A percentile compares a stretch with the other conserved stretches of the same genome.
phyloP scores from a whole-genome alignment of 2,113 vertebrate genomes.

The Prinia subflava region DNA sequence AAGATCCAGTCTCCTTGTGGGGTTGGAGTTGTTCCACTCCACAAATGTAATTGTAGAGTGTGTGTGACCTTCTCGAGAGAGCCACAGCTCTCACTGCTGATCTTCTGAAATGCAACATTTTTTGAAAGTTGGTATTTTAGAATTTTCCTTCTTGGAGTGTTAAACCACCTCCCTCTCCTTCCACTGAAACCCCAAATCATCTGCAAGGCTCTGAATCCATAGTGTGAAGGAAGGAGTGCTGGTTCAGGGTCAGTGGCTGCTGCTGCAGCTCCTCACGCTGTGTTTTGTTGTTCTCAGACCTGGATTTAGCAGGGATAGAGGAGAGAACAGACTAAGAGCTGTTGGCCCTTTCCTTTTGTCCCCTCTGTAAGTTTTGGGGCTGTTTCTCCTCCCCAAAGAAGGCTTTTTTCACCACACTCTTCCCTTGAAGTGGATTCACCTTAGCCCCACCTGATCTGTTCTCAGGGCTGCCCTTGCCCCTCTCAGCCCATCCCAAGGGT shows the following conservation, averaged over 20 bases:
- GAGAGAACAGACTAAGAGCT: background rate
- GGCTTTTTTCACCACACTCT: background rate
- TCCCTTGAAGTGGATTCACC: background rate
- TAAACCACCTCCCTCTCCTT: background rate
- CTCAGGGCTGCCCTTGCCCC: background rate
- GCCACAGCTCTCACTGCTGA: background rate
- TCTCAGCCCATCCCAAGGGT: background rate
- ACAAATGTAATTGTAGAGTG: background rate
- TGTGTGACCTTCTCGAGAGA: background rate
- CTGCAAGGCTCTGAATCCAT: background rate
- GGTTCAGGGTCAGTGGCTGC: background rate
- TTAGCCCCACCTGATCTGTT: background rate
- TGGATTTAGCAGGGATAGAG: background rate
- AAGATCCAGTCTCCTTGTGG: background rate
- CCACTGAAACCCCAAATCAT: background rate
- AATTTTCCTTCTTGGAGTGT: background rate
- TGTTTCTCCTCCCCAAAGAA: background rate
- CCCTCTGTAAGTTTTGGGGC: background rate
- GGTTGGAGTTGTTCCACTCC: background rate
- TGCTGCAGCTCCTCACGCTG: accelerated
- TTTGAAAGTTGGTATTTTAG: background rate
- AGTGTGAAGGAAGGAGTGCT: accelerated
- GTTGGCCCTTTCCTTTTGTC: background rate
- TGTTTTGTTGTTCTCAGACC: background rate
- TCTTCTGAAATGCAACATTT: background rate